These are phyloP conservation scores for Malacosoma neustria DNA, from an alignment of 2,888 invertebrate species.

Conservation along the genomic window DNA sequence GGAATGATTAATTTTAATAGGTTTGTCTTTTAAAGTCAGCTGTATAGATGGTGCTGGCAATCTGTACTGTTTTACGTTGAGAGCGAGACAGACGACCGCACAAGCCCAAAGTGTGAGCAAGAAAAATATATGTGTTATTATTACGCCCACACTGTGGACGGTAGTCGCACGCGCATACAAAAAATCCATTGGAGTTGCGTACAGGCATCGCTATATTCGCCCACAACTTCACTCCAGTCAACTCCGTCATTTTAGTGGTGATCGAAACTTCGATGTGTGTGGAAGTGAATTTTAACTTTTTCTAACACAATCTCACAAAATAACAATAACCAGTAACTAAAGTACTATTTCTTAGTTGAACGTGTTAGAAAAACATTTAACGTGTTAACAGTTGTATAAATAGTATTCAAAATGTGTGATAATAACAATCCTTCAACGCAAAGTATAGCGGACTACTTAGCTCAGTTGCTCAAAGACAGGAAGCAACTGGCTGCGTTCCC, in stretches of 20 bases:
- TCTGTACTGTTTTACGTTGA: not conserved
- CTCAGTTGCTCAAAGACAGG: slow-evolving; percentile 99
- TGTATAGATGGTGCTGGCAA: not conserved
- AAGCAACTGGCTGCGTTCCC: slow-evolving; percentile 99
- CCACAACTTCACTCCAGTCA: slow-evolving; percentile 72
- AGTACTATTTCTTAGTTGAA: slow-evolving; percentile 59
- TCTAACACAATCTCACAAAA: slow-evolving; percentile 71
- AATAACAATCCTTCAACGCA: slow-evolving; percentile 85
- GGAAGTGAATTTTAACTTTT: slow-evolving; percentile 71
- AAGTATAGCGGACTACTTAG: slow-evolving; percentile 99
- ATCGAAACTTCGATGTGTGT: slow-evolving; percentile 70
- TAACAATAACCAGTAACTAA: slow-evolving; percentile 70
- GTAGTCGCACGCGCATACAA: slow-evolving; percentile 68
- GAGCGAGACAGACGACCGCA: slow-evolving; percentile 25
- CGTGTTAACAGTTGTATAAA: slow-evolving; percentile 58
- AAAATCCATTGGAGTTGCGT: slow-evolving; percentile 61
- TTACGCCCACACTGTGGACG: slow-evolving; percentile 64
- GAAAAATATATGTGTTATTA: slow-evolving; percentile 51
- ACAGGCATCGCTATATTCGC: slow-evolving; percentile 68
- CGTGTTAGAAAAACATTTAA: slow-evolving; percentile 60
- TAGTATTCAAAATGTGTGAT: slow-evolving; percentile 71
- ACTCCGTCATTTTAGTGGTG: slow-evolving; percentile 70
- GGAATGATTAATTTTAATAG: too few species aligned
- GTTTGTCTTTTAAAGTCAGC: too few species aligned
- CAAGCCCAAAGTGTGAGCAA: slow-evolving; percentile 35